Evolutionary conservation across 2,797 vertebrate genomes (phyloP), one percentile per base, ranked within the genome.

Genomic region (Notamacropus eugenii): DNA sequence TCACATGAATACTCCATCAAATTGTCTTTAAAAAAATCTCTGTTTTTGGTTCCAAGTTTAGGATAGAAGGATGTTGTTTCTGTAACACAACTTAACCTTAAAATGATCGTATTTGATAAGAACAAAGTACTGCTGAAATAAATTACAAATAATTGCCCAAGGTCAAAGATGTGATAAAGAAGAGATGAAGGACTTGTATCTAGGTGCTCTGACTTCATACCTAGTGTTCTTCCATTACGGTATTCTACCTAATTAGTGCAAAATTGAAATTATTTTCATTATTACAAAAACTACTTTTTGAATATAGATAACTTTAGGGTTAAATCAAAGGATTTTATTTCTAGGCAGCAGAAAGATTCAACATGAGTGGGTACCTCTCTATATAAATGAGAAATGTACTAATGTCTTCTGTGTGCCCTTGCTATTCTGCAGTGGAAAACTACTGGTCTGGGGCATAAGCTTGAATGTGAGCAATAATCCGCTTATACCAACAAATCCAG

Each of bases 401-500:
- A 50, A 74, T 40, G 54, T 90, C 54, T 90, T 10, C 27, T 54
- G 27, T 54, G 90, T 54, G 50, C 54, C 90, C 50, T 54, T 90
- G 90, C 14, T 54, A 54, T 90, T 90, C 50, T 54, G 29, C 67
- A 14, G 4, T 74, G 67, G 67, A 74, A 24, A 16, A 74, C 40
- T 74, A 22, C 6, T 74, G 67, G 34, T 74, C 22, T 92, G 31
- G 27, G 13, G 28, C 54, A 54, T 67, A 54, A n/a, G 16, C 67
- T 67, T 92, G 34, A 67, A 92, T 92, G 29, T 74, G 29, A 92
- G n/a, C 57, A 52, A 92, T 46, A 31, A 92, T 92, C 57, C 50
- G 55, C 28, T 56, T 93, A 56, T 93, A 50, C 55, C 54, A 54
- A 62, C 31, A 74, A 74, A 74, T 34, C 16, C 27, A 11, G 67